Base-by-base conservation (phyloP, 1,140 invertebrate genomes). In the Leptinotarsa defecta region DNA sequence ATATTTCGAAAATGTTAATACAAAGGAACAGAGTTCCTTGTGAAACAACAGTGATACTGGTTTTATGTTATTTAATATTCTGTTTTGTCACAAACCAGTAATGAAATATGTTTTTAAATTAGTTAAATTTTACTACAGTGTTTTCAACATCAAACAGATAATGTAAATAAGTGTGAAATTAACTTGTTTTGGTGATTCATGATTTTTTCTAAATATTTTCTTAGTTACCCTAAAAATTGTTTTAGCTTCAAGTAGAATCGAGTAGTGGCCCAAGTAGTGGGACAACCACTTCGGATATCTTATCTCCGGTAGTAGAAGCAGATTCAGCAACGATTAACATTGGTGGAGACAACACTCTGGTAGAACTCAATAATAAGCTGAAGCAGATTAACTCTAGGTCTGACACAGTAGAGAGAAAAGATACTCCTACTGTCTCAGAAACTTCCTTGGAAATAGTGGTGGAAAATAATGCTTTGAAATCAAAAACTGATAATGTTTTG, bases 281-380 rank as follows among this genome's bases (percentile, higher is more conserved):
- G 3, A 75, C 79, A 8, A 72, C 80, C n/a, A 81, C 78, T n/a
- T 75, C 83, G 1, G 84, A 85, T 68, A 62, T 84, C 13, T 77
- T 85, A 2, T 83, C 83, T 8, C 83, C 83, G 13, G 82, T 83
- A 6, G 69, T 78, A 48, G 83, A 84, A 68, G 62, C 73, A 48
- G 73, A 68, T 17, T 17, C 27, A 13, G n/a, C 71, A 13, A 70
- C 70, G 15, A 19, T 49, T 24, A 20, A 63, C 4, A n/a, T 49
- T 48, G 68, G 48, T 19, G 13, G 48, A 27, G 77, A 78, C 13
- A 79, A 76, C 24, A 77, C 81, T 70, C 67, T 84, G 48, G 63
- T 71, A 49, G 81, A 81, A 19, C 74, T 83, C 22, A 84, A 81
- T 65, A 80, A 74, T 65, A 81, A 84, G 68, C 75, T 83, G 65